phyloP scores from a whole-genome alignment of 1,140 invertebrate genomes.

The Orchestia grillus region DNA sequence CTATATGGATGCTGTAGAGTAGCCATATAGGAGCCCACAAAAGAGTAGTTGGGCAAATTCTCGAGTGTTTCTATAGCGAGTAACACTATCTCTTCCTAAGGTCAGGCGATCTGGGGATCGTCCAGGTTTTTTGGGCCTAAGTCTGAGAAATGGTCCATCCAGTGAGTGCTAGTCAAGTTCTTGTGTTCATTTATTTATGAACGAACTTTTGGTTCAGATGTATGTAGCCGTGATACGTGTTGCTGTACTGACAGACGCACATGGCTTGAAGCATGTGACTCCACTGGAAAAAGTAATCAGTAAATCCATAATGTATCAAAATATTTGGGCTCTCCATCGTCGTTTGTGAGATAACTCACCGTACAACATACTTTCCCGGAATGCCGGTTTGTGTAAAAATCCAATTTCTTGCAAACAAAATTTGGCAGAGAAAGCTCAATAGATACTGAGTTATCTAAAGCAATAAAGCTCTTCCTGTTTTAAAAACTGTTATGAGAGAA shows the following conservation, averaged over 20 bases:
- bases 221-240: neutral
- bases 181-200: neutral
- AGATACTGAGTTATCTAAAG: neutral
- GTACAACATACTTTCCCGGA: neutral
- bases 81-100: slow-evolving; percentile 10
- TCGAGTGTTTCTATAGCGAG: slow-evolving; percentile 17
- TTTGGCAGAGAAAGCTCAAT: neutral
- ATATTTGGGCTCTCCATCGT: neutral
- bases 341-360: neutral
- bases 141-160: neutral
- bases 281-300: neutral
- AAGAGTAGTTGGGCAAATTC: slow-evolving; percentile 27
- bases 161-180: neutral
- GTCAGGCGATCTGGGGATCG: neutral
- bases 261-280: neutral
- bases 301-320: neutral
- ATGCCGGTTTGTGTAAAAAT: neutral
- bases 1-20: slow-evolving; percentile 17
- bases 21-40: neutral
- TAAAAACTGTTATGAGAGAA: neutral
- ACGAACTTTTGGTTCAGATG: neutral
- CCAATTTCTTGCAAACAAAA: neutral
- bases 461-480: neutral
- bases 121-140: neutral
- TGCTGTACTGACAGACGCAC: neutral